A percentile compares a stretch with the other conserved stretches of the same genome.
These are phyloP conservation scores for Sialis lutaria DNA, from an alignment of 2,888 invertebrate genomes.

Conservation along the genomic window DNA sequence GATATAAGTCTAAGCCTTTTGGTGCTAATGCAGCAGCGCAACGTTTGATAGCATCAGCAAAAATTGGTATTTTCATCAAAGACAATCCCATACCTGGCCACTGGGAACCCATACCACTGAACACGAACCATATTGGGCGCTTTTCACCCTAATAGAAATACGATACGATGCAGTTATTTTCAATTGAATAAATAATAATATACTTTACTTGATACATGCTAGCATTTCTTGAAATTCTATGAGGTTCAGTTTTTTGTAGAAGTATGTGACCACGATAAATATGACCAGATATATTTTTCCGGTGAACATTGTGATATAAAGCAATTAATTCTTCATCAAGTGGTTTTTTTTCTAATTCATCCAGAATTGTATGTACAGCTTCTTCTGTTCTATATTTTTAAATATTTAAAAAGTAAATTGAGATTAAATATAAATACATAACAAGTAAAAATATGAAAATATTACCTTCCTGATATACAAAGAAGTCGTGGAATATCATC, in stretches of 20 bases:
- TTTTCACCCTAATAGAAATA: constrained; percentile 38
- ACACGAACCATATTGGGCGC: constrained; percentile 49
- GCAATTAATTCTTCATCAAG: constrained; percentile 43
- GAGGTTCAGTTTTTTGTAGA: constrained; percentile 15
- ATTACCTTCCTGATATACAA: constrained; percentile 43
- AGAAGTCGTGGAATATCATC: constrained; percentile 58
- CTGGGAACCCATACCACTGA: constrained; percentile 61
- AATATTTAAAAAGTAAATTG: not conserved
- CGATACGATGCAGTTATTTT: too few species aligned
- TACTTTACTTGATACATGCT: constrained; percentile 15
- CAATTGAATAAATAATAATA: too few species aligned
- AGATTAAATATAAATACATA: not conserved
- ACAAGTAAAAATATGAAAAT: not conserved
- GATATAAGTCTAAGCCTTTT: constrained; percentile 43
- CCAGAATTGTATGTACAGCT: constrained; percentile 44
- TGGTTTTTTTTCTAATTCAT: constrained; percentile 39
- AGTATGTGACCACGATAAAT: constrained; percentile 45
- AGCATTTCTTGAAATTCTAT: constrained; percentile 29
- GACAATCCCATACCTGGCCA: constrained; percentile 52
- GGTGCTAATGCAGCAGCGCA: constrained; percentile 43
- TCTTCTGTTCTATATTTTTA: constrained; percentile 43
- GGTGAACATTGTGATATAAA: constrained; percentile 37
- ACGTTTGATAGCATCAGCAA: constrained; percentile 40
- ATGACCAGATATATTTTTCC: constrained; percentile 29
- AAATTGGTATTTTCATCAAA: constrained; percentile 46